A percentile compares a stretch with the other conserved stretches of the same genome.
These are phyloP conservation scores for Saccopteryx bilineata DNA, from an alignment of 2,113 vertebrate species.

Conservation along the genomic window DNA sequence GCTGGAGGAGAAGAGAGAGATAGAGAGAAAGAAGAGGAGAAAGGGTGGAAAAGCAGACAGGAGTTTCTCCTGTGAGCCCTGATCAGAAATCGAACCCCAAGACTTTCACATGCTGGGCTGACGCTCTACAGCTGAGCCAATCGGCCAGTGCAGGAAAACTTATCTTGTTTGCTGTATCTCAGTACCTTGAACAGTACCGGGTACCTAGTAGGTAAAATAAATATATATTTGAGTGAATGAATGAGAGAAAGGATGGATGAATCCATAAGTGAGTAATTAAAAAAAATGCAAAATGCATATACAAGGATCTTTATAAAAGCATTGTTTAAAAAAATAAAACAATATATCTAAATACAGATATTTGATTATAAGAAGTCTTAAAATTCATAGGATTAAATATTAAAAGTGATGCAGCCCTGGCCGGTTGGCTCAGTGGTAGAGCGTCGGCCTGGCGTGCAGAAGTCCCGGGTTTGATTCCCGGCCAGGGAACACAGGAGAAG, in stretches of 20 bases:
- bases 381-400: slow-evolving; percentile 23
- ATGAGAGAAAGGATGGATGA: not conserved
- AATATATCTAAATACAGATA: not conserved
- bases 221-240: not conserved
- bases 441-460: no score
- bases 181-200: not conserved
- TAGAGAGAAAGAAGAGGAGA: no score
- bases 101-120: no score
- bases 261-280: not conserved
- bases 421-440: no score
- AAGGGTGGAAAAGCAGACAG: no score
- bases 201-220: not conserved
- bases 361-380: not conserved
- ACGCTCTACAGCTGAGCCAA: no score
- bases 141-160: no score
- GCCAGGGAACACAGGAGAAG: no score
- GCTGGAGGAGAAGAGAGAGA: no score
- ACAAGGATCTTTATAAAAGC: not conserved
- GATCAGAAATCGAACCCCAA: no score
- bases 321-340: slow-evolving; percentile 38
- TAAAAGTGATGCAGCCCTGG: not conserved
- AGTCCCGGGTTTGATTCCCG: no score
- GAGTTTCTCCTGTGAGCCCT: no score
- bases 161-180: not conserved
- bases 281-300: not conserved